Percentiles rank a stretch among this genome's conserved stretches.
Evolutionary conservation across 2,797 vertebrate species (phyloP).

Genomic region (Alauda arvensis): DNA sequence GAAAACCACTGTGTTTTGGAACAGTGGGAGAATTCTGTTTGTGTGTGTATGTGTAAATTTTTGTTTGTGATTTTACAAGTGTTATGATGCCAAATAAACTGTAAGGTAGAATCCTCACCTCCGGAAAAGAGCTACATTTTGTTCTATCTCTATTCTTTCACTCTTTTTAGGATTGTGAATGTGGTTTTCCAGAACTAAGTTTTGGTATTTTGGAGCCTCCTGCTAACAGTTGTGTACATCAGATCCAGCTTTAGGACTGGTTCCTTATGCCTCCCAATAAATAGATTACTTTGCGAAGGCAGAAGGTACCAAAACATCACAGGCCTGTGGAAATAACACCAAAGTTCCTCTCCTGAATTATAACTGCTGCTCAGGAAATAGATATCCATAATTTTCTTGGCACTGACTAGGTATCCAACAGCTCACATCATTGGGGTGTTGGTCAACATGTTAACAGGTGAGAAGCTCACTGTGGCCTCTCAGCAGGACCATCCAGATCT

Average conservation of each 20-base stretch:
- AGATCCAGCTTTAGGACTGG: neutral
- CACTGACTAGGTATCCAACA: neutral
- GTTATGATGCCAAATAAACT: neutral
- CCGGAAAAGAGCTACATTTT: neutral
- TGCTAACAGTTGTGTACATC: neutral
- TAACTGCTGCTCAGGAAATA: neutral
- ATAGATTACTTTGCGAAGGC: neutral
- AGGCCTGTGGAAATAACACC: neutral
- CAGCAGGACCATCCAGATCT: neutral
- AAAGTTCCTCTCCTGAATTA: neutral
- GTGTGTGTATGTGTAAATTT: neutral
- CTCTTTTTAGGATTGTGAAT: neutral
- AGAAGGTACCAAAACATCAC: neutral
- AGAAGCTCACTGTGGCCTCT: neutral
- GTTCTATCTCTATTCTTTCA: neutral
- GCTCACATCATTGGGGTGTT: neutral
- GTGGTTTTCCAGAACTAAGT: neutral
- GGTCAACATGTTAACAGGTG: neutral
- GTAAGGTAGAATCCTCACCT: neutral
- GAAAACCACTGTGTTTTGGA: slow-evolving; percentile 31
- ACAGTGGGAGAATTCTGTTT: neutral
- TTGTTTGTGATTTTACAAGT: neutral
- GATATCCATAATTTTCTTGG: neutral
- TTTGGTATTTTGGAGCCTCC: neutral
- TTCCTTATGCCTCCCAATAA: neutral